A percentile compares a stretch with the other conserved stretches of the same genome.
phyloP scores from a whole-genome alignment of 2,797 vertebrate genomes.

The Xerus rutilus region DNA sequence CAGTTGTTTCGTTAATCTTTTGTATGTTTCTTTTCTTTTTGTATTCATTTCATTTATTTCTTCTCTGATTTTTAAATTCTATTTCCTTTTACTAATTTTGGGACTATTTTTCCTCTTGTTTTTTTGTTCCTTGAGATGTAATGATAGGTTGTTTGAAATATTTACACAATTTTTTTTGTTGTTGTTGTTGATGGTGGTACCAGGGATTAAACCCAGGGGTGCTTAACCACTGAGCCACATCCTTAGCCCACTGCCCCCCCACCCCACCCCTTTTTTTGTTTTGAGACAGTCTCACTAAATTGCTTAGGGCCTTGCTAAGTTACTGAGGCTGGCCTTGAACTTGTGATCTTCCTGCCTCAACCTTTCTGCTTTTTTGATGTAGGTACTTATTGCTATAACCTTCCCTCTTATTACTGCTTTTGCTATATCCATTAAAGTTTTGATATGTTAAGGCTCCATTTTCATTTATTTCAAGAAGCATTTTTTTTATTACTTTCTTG shows the following conservation, averaged over 20 bases:
- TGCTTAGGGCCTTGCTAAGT: no score
- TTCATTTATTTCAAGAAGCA: neutral
- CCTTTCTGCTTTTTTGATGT: no score
- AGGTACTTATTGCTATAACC: neutral
- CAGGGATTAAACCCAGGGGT: no score
- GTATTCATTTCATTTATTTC: neutral
- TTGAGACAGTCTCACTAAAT: no score
- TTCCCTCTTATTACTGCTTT: neutral
- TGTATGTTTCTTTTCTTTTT: neutral
- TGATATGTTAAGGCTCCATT: neutral
- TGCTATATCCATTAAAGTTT: no score
- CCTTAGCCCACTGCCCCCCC: no score
- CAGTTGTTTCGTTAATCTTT: neutral
- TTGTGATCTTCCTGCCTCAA: no score
- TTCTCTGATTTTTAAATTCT: neutral
- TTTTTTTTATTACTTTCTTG: neutral
- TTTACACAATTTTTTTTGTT: neutral
- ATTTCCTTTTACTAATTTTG: neutral
- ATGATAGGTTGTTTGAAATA: neutral
- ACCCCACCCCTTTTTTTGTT: no score
- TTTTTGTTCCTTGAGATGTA: neutral
- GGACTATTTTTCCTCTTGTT: no score
- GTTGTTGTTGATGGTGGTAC: no score
- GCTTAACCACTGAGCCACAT: no score
- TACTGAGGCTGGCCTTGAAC: no score